Conservation (phyloP, 1,140 invertebrate species). For the Pentalonia nigronervosa region DNA sequence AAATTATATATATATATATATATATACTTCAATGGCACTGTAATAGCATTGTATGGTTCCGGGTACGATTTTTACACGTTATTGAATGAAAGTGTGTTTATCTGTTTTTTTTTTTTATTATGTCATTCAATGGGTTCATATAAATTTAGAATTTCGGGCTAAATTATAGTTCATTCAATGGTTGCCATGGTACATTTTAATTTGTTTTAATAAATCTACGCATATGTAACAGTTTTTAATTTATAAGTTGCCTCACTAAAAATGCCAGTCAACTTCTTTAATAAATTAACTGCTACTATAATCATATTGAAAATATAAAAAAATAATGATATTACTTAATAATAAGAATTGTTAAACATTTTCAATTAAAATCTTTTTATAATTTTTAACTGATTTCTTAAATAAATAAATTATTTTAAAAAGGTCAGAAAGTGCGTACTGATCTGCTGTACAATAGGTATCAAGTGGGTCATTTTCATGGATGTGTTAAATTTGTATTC, state of each 20-base stretch:
- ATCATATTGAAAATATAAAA: neutral
- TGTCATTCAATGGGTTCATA: constrained; percentile 22
- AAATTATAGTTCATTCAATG: neutral
- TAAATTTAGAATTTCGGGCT: constrained; percentile 6
- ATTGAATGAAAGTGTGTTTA: constrained; percentile 28
- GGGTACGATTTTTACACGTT: constrained; percentile 15
- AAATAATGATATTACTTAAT: neutral
- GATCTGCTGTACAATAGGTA: no score
- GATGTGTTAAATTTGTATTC: no score
- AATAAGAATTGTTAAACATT: neutral
- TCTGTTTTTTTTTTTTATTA: neutral
- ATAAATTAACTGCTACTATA: neutral
- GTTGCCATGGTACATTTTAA: neutral
- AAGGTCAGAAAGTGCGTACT: no score
- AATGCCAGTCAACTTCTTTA: neutral
- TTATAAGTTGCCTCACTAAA: neutral
- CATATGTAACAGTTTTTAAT: constrained; percentile 4
- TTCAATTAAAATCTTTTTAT: neutral
- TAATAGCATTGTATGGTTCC: constrained; percentile 15
- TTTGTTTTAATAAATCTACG: constrained; percentile 25
- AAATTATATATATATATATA: neutral
- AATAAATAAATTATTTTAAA: neutral
- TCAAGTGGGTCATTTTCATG: no score
- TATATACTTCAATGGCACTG: neutral
- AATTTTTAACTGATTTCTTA: neutral